Percentiles rank a stretch among this genome's conserved stretches.
phyloP scores from a whole-genome alignment of 2,113 vertebrate genomes.

The Hypomesus transpacificus region DNA sequence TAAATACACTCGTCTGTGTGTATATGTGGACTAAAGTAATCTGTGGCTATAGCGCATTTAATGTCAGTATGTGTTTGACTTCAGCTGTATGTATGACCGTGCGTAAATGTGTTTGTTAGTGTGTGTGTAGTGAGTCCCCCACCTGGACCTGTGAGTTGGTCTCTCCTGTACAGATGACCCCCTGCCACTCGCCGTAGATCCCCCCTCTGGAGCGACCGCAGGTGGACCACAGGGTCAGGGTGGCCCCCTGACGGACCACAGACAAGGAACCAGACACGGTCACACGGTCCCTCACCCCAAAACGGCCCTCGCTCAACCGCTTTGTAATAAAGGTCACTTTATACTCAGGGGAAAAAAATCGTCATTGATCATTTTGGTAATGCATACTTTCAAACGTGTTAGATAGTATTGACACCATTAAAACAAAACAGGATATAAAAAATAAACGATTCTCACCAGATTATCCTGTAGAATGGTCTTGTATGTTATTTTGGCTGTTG shows the following conservation, averaged over 20 bases:
- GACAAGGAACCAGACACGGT: slow-evolving; percentile 4
- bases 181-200: slow-evolving; percentile 91
- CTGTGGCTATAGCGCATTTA: neutral
- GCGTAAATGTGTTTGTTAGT: neutral
- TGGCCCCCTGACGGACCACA: slow-evolving; percentile 78
- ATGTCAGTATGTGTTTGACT: neutral
- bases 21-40: neutral
- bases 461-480: slow-evolving; percentile 83
- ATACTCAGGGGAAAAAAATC: neutral
- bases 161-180: slow-evolving; percentile 90
- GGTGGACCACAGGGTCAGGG: slow-evolving; percentile 92
- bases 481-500: slow-evolving; percentile 86
- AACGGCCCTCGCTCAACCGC: neutral
- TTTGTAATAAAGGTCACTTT: neutral
- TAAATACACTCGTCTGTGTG: neutral
- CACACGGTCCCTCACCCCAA: no score
- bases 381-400: no score
- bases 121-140: neutral
- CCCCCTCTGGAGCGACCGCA: slow-evolving; percentile 88
- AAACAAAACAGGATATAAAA: neutral
- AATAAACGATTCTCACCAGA: slow-evolving; percentile 66
- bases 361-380: no score
- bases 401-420: no score
- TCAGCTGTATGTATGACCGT: neutral
- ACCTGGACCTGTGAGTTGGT: slow-evolving; percentile 93